Evolutionary conservation across 1,140 invertebrate genomes (phyloP).

Genomic region (Zaprionus ghesquierei): DNA sequence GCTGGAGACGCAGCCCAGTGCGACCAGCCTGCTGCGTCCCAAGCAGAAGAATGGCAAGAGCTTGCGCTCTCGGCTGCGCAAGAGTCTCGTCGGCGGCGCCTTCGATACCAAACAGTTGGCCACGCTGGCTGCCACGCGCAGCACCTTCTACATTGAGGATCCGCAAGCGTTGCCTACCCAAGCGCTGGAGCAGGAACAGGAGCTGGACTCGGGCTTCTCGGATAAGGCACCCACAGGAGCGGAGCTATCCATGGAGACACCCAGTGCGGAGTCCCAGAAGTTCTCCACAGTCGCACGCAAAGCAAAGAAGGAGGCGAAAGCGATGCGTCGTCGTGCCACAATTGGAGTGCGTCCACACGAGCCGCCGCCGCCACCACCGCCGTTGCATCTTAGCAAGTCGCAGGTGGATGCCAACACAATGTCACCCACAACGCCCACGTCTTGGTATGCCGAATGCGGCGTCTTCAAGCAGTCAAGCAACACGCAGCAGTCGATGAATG

Average conservation of each 20-base stretch:
- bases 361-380: slow-evolving; percentile 82
- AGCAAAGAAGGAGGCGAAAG: slow-evolving; percentile 64
- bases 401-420: background rate
- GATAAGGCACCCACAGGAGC: slow-evolving; percentile 62
- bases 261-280: slow-evolving; percentile 56
- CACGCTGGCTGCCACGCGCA: slow-evolving; percentile 83
- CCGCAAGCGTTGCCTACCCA: slow-evolving; percentile 49
- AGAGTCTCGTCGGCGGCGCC: slow-evolving; percentile 82
- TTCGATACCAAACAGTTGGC: slow-evolving; percentile 81
- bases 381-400: slow-evolving; percentile 3
- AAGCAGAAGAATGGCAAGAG: slow-evolving; percentile 83
- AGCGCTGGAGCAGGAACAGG: slow-evolving; percentile 75
- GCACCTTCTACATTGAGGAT: slow-evolving; percentile 87
- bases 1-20: background rate
- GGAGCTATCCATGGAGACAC: slow-evolving; percentile 17
- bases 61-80: slow-evolving; percentile 83
- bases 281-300: slow-evolving; percentile 66
- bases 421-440: slow-evolving; percentile 63
- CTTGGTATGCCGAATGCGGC: slow-evolving; percentile 84
- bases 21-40: slow-evolving; percentile 56
- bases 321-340: slow-evolving; percentile 63
- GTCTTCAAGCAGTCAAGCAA: slow-evolving; percentile 82
- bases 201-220: slow-evolving; percentile 84
- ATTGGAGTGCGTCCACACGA: slow-evolving; percentile 72
- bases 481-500: background rate